phyloP scores from a whole-genome alignment of 2,888 invertebrate species.

The Periphyllus acericola region DNA sequence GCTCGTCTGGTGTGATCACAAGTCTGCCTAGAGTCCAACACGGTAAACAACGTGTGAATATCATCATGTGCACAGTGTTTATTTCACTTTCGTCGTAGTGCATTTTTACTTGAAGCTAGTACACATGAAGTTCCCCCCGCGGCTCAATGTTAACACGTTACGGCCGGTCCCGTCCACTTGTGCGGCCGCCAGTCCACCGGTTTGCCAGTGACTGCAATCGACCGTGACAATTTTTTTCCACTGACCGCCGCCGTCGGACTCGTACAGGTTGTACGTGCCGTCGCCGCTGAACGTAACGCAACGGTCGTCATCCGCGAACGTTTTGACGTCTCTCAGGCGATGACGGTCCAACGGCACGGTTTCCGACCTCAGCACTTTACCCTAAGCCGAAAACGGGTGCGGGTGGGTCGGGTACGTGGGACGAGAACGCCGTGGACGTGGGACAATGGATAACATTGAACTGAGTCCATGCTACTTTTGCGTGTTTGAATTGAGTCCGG shows the following conservation, averaged over 20 bases:
- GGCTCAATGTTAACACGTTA: conserved; percentile 29
- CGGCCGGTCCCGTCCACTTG: conserved; percentile 5
- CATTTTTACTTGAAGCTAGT: conserved; percentile 45
- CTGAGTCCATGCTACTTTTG: too few relatives aligned
- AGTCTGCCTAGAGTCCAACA: not conserved
- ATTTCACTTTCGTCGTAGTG: not conserved
- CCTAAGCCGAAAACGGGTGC: conserved; percentile 25
- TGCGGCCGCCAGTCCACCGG: conserved; percentile 33
- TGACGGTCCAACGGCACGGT: conserved; percentile 12
- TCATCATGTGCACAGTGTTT: too few relatives aligned
- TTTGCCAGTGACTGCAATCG: conserved; percentile 51
- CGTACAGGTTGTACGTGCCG: conserved; percentile 34
- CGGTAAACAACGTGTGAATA: too few relatives aligned
- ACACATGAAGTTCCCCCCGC: conserved; percentile 26
- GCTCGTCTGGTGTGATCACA: not conserved
- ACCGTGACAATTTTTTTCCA: conserved; percentile 43
- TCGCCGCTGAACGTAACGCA: conserved; percentile 35
- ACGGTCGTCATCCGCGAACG: not conserved
- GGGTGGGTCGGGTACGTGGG: too few relatives aligned
- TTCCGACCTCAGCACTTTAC: not conserved
- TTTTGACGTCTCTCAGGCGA: not conserved
- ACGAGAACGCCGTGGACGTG: too few relatives aligned
- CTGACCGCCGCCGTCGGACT: not conserved
- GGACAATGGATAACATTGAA: too few relatives aligned
- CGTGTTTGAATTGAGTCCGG: too few relatives aligned